Base-by-base conservation (phyloP, 2,113 vertebrate genomes). In the Neoarius graeffei region DNA sequence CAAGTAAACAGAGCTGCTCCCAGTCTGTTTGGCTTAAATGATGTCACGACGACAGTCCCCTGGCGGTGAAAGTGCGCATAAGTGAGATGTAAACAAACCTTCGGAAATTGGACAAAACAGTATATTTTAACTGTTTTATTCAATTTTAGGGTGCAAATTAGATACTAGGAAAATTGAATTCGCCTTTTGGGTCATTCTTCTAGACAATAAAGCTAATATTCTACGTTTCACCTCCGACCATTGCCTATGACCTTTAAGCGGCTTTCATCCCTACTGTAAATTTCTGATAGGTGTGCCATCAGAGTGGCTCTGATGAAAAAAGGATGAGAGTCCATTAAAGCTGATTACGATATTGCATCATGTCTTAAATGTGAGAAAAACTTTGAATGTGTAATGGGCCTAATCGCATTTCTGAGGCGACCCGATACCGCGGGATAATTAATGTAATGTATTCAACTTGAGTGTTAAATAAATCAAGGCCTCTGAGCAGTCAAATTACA, bases 391-490 rank as follows among this genome's bases (percentile, higher is more conserved):
- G 30, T 62, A 79, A 90, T 84, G 35, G 60, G 56, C 66, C 64
- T 66, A 81, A 88, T 84, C n/a, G 71, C 42, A 50, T 84, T 77
- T 56, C 71, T 69, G 67, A 67, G 27, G 17, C 25, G n/a, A 6
- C 76, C 54, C n/a, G 42, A 84, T 84, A 59, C 85, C 4, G 48
- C 3, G 3, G 76, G 27, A 84, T 84, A 88, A 86, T 80, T 84
- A 74, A 86, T 81, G 48, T 84, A 73, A n/a, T n/a, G 9, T 60
- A 35, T 83, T 62, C 80, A 69, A 86, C 35, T 59, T 27, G 69
- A 60, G 48, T 4, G 20, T 69, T 74, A 74, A 87, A 73, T 73
- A 83, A 88, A 84, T 88, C 87, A 79, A 48, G 42, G 50, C 71
- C 20, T 42, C 48, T 0, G 71, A 64, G 86, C 77, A 66, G 67